phyloP scores from a whole-genome alignment of 2,797 vertebrate genomes.

The Lacerta agilis region DNA sequence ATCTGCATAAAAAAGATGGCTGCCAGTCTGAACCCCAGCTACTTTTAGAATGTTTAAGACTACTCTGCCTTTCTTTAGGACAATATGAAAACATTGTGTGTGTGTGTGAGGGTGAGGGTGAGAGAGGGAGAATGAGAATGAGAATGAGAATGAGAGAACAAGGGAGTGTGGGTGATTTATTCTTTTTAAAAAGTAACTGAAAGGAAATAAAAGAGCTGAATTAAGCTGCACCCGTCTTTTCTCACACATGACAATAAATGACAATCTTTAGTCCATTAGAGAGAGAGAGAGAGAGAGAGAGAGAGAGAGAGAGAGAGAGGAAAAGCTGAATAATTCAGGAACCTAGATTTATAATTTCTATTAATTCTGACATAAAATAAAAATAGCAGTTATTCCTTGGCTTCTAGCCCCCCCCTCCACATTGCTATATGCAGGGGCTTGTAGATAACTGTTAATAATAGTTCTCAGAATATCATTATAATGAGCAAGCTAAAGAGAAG shows the following conservation, averaged over 20 bases:
- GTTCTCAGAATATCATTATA: slow-evolving; percentile 23
- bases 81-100: not conserved
- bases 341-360: slow-evolving; percentile 55
- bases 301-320: slow-evolving; percentile 33
- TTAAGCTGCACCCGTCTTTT: slow-evolving; percentile 20
- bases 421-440: not conserved
- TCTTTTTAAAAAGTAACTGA: not conserved
- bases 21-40: not conserved
- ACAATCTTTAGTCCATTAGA: slow-evolving; percentile 1
- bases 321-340: slow-evolving; percentile 60
- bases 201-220: slow-evolving; percentile 11
- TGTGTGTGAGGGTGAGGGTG: too few species aligned
- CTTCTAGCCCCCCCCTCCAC: slow-evolving; percentile 17
- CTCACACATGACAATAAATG: slow-evolving; percentile 35
- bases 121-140: too few species aligned
- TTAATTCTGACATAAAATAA: slow-evolving; percentile 57
- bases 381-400: slow-evolving; percentile 40
- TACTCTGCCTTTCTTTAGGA: not conserved
- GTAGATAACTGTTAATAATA: slow-evolving; percentile 42
- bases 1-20: not conserved
- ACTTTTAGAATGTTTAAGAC: not conserved
- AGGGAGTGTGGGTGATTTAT: too few species aligned
- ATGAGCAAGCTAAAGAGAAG: slow-evolving; percentile 15
- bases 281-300: slow-evolving; percentile 17
- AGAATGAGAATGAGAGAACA: too few species aligned